Evolutionary conservation across 2,888 invertebrate species (phyloP), one percentile per base, ranked within the genome.

Genomic region (Chymomyza caudatula): DNA sequence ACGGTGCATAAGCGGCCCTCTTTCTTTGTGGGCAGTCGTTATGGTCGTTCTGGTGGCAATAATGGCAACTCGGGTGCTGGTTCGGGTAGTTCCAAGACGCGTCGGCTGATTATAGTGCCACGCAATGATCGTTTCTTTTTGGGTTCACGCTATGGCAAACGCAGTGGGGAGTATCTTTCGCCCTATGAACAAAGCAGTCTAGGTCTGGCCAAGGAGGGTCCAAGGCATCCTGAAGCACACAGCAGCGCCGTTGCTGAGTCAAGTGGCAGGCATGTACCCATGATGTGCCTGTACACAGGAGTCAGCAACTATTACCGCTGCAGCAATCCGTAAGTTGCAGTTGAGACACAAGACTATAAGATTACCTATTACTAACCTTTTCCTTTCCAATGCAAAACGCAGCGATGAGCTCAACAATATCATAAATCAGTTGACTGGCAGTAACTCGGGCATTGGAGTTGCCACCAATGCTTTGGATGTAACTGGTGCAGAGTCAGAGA

Each of bases 281-380:
- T 89, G 86, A 82, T 91, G 11, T 92, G 92, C 74, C 86, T 89
- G 63, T 92, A 92, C 79, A 91, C 91, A 15, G 92, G 92, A 63
- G 85, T 92, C 52, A 90, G 90, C 63, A 91, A 92, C 84, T 90
- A 91, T 63, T 92, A 92, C 77, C 91, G 92, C 74, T 92, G 92
- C 88, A 90, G 85, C 81, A 89, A 89, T 74, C 89, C 91, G 92
- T 92, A 88, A 90, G 88, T 86, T 57, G 68, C 3, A 37, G 11
- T 11, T 37, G 29, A 8, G 42, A 11, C 17, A 20, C 58, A 60
- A 55, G 11, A 17, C 37, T 58, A 60, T 58, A 15, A 6, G 13
- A 8, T 67, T 25, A 42, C 17, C 61, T 15, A 62, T 57, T 63
- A 56, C 15, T 37, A 42, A 23, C 19, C 15, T 47, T 17, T 37